These are phyloP conservation scores for Thinocorus orbignyianus DNA, from an alignment of 2,113 vertebrate genomes.

Conservation along the genomic window DNA sequence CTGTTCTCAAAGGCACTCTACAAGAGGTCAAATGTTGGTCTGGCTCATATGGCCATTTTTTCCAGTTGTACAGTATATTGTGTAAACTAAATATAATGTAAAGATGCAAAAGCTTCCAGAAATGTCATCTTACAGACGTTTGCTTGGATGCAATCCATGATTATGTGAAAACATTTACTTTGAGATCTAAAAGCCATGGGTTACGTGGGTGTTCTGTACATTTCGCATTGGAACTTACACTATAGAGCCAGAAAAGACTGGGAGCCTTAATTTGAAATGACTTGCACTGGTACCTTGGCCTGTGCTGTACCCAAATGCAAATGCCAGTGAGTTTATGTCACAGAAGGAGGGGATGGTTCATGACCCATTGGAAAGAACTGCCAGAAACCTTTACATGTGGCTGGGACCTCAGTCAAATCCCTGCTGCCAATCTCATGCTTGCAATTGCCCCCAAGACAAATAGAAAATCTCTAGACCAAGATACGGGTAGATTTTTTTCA, in stretches of 20 bases:
- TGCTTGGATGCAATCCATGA: conserved; percentile 67
- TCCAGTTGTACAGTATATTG: conserved; percentile 60
- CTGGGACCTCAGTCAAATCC: background rate
- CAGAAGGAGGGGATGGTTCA: background rate
- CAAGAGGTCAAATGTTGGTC: conserved; percentile 60
- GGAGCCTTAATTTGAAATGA: conserved; percentile 28
- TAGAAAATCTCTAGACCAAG: background rate
- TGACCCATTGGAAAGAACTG: background rate
- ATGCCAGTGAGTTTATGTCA: background rate
- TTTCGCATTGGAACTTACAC: conserved; percentile 44
- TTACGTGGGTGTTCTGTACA: conserved; percentile 60
- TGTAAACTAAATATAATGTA: conserved; percentile 70
- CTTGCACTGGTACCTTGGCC: background rate
- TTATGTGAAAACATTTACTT: conserved; percentile 74
- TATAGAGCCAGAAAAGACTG: conserved; percentile 41
- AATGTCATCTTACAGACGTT: conserved; percentile 65
- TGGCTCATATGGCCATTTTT: conserved; percentile 51
- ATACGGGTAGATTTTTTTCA: background rate
- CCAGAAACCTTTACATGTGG: background rate
- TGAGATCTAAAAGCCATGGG: conserved; percentile 59
- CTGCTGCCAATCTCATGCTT: background rate
- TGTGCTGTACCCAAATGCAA: background rate
- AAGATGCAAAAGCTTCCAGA: conserved; percentile 69
- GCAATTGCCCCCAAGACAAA: background rate
- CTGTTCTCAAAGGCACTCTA: conserved; percentile 58